phyloP scores from a whole-genome alignment of 2,888 invertebrate genomes.

The Amaurobius ferox region DNA sequence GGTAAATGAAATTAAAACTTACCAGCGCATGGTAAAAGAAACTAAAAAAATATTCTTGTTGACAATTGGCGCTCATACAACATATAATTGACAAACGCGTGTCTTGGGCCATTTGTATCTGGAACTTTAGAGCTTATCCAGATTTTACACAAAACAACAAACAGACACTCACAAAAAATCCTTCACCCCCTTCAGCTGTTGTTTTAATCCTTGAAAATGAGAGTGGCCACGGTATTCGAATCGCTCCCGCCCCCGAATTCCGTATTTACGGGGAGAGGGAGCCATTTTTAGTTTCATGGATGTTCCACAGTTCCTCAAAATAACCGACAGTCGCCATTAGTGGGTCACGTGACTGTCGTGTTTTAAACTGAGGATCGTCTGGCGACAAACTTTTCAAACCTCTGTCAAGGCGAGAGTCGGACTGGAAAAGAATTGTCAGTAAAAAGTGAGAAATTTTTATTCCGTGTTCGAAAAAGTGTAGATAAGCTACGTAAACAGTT shows the following conservation, averaged over 20 bases:
- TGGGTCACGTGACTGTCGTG: slow-evolving; percentile 49
- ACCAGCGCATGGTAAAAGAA: no score
- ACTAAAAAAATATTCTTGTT: no score
- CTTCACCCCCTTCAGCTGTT: slow-evolving; percentile 29
- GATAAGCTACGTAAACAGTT: background rate
- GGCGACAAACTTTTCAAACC: slow-evolving; percentile 40
- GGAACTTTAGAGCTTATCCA: background rate
- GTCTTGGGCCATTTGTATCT: no score
- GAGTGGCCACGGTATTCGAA: slow-evolving; percentile 53
- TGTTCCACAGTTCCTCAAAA: slow-evolving; percentile 34
- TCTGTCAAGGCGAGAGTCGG: slow-evolving; percentile 15
- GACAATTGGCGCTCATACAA: no score
- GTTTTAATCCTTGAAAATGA: slow-evolving; percentile 62
- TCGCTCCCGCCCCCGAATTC: slow-evolving; percentile 39
- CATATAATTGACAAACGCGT: no score
- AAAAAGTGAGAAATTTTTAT: background rate
- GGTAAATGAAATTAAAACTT: no score
- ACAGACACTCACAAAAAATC: background rate
- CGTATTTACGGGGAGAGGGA: slow-evolving; percentile 28
- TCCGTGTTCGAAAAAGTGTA: background rate
- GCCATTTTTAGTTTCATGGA: slow-evolving; percentile 60
- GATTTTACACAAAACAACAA: background rate
- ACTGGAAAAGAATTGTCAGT: background rate
- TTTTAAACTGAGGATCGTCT: slow-evolving; percentile 55
- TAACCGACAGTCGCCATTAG: slow-evolving; percentile 35